Conservation (phyloP, 2,113 vertebrate genomes). For the Electrona antarctica region DNA sequence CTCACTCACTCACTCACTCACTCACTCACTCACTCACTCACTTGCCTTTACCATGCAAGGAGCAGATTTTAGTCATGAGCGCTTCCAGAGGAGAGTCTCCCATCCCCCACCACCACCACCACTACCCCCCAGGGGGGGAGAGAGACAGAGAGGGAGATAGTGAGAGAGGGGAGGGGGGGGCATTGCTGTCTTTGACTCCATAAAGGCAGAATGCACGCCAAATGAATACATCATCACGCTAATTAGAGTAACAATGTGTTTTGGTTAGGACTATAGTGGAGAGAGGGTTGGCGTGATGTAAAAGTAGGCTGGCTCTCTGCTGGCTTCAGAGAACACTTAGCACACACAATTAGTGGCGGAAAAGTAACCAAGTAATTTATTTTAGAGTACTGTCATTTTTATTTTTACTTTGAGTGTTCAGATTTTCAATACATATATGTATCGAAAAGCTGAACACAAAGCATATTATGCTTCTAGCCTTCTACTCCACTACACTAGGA, state of each 20-base stretch:
- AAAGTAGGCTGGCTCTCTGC: slow-evolving; percentile 34
- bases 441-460: no score
- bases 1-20: slow-evolving; percentile 37
- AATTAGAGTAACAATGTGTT: slow-evolving; percentile 62
- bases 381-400: background rate
- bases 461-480: no score
- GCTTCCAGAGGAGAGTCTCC: slow-evolving; percentile 40
- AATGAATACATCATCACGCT: slow-evolving; percentile 64
- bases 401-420: no score
- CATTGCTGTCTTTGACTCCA: slow-evolving; percentile 56
- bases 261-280: slow-evolving; percentile 28
- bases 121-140: slow-evolving; percentile 37
- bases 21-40: slow-evolving; percentile 7
- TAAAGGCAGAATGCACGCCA: slow-evolving; percentile 58
- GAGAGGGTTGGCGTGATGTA: slow-evolving; percentile 33
- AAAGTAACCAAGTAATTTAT: background rate
- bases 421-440: no score
- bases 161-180: slow-evolving; percentile 28
- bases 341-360: background rate
- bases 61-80: slow-evolving; percentile 69
- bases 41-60: slow-evolving; percentile 55
- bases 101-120: slow-evolving; percentile 67
- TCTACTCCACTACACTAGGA: no score
- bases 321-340: slow-evolving; percentile 10
- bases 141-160: slow-evolving; percentile 13